These are phyloP conservation scores for Cataglyphis hispanica DNA, from an alignment of 1,140 invertebrate species.

Conservation along the genomic window DNA sequence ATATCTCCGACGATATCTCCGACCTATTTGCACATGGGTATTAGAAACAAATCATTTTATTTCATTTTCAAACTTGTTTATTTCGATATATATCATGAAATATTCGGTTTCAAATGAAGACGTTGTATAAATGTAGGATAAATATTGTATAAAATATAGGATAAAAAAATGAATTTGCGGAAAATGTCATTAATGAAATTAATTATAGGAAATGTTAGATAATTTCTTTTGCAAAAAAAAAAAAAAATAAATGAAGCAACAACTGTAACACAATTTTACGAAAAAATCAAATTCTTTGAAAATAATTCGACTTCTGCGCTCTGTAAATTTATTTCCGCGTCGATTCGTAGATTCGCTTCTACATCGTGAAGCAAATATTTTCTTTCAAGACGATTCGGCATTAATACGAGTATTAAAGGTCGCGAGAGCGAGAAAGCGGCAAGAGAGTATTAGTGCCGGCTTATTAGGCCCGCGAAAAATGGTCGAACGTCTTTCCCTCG, in stretches of 20 bases:
- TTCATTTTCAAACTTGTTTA: background rate
- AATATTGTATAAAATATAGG: background rate
- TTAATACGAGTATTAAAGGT: slow-evolving; percentile 46
- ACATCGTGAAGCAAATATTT: slow-evolving; percentile 60
- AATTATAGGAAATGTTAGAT: background rate
- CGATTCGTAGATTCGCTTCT: slow-evolving; percentile 15
- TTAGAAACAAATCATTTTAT: background rate
- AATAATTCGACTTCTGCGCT: background rate
- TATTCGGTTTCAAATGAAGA: background rate
- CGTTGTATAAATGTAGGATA: background rate
- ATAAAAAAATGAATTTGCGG: background rate
- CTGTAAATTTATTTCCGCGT: slow-evolving; percentile 46
- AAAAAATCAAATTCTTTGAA: background rate
- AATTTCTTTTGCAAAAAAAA: background rate
- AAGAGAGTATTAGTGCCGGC: slow-evolving; percentile 76
- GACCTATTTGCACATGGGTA: background rate
- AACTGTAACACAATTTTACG: background rate
- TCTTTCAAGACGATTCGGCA: slow-evolving; percentile 52
- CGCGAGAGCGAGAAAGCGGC: slow-evolving; percentile 25
- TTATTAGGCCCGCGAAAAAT: slow-evolving; percentile 79
- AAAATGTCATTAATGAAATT: background rate
- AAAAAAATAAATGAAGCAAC: background rate
- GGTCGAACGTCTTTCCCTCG: slow-evolving; percentile 59
- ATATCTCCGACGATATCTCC: background rate
- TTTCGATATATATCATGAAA: background rate